Conservation (phyloP, 2,113 vertebrate species). For the Notarius quadriscutis region DNA sequence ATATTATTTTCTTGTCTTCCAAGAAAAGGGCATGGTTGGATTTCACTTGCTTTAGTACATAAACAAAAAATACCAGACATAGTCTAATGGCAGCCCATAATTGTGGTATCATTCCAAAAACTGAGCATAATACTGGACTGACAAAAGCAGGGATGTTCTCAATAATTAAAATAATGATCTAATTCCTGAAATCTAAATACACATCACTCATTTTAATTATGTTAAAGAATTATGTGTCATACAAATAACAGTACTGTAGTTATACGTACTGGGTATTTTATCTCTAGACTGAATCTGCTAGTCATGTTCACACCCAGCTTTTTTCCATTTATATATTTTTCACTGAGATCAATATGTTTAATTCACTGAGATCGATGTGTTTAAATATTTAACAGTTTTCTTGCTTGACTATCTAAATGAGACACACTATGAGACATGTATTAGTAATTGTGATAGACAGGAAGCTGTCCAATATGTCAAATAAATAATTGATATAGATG, state of each 20-base stretch:
- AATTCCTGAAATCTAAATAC: not conserved
- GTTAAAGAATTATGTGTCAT: not conserved
- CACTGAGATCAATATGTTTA: not conserved
- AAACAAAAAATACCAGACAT: not conserved
- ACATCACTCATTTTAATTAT: not conserved
- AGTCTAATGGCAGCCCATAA: not conserved
- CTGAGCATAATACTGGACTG: not conserved
- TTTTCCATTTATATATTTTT: not conserved
- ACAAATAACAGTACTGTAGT: not conserved
- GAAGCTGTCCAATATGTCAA: constrained; percentile 49
- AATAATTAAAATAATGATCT: not conserved
- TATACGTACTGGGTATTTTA: not conserved
- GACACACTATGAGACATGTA: constrained; percentile 59
- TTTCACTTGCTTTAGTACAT: not conserved
- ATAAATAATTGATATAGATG: constrained; percentile 77
- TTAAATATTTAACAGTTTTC: constrained; percentile 8
- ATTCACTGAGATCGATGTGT: not conserved
- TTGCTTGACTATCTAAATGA: constrained; percentile 11
- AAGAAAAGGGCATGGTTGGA: not conserved
- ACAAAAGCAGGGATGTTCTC: not conserved
- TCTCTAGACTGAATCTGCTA: not conserved
- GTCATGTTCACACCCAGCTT: not conserved
- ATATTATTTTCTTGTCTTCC: not conserved
- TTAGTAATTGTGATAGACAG: constrained; percentile 52
- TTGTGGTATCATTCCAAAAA: not conserved